phyloP scores from a whole-genome alignment of 2,113 vertebrate species.

The Lagopus leucura region DNA sequence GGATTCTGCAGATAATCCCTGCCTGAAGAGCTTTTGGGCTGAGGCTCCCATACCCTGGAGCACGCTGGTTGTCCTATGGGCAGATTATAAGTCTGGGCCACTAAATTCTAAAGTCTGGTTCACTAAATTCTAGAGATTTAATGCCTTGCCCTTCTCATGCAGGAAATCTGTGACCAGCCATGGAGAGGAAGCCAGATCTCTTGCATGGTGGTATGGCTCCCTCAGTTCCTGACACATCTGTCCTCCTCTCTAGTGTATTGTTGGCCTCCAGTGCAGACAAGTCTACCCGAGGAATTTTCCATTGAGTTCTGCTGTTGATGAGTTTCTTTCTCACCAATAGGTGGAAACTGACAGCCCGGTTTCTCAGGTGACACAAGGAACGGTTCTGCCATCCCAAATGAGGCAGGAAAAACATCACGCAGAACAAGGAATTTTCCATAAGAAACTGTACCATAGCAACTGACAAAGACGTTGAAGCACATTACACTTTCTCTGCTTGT shows the following conservation, averaged over 20 bases:
- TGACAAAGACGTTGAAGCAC: conserved; percentile 72
- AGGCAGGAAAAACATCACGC: conserved; percentile 74
- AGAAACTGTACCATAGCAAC: conserved; percentile 73
- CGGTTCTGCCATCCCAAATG: conserved; percentile 74
- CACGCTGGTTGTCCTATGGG: not conserved
- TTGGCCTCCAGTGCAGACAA: conserved; percentile 62
- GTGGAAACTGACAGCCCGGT: conserved; percentile 75
- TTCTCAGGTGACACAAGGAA: conserved; percentile 75
- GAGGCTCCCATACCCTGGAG: not conserved
- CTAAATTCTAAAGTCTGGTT: not conserved
- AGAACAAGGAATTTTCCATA: conserved; percentile 75
- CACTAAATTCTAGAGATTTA: not conserved
- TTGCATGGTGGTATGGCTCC: not conserved
- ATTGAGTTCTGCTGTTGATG: conserved; percentile 71
- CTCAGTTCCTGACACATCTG: not conserved
- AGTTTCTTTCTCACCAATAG: conserved; percentile 77
- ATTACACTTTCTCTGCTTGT: conserved; percentile 68
- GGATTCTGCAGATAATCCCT: not conserved
- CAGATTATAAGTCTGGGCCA: not conserved
- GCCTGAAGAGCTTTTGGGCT: conserved; percentile 46
- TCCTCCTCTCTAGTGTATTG: not conserved
- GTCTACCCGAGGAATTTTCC: conserved; percentile 59
- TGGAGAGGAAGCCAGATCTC: not conserved
- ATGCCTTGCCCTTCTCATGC: not conserved
- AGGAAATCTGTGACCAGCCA: not conserved